Percentiles rank a stretch among this genome's conserved stretches.
phyloP scores from a whole-genome alignment of 2,797 vertebrate genomes.

The Hydrophis major region DNA sequence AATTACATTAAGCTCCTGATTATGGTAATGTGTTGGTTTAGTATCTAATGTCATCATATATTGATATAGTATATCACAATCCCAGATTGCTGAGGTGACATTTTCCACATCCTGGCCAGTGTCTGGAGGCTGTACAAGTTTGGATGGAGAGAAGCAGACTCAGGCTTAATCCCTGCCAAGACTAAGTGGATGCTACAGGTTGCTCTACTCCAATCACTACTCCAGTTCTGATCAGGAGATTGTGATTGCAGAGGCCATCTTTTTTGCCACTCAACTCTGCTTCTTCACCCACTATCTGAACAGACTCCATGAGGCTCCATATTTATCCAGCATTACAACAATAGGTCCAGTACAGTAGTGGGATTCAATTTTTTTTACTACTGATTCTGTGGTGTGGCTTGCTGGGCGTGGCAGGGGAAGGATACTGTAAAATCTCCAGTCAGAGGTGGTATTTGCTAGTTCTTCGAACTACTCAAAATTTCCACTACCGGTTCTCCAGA shows the following conservation, averaged over 20 bases:
- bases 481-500: too few relatives aligned
- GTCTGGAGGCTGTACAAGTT: background rate
- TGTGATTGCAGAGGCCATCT: background rate
- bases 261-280: background rate
- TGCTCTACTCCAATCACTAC: background rate
- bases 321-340: background rate
- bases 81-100: background rate
- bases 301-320: background rate
- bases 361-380: too few relatives aligned
- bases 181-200: background rate
- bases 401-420: too few relatives aligned
- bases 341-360: background rate
- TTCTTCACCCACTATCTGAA: background rate
- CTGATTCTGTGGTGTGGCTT: too few relatives aligned
- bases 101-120: background rate
- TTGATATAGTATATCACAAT: background rate
- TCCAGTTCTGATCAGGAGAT: background rate
- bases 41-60: background rate
- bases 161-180: background rate
- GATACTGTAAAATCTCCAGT: too few relatives aligned
- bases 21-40: background rate
- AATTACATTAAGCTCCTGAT: background rate
- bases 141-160: background rate
- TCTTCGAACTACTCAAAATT: too few relatives aligned
- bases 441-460: too few relatives aligned